Percentiles rank a stretch among this genome's conserved stretches.
Evolutionary conservation across 2,113 vertebrate genomes (phyloP).

Genomic region (Lampris incognitus): DNA sequence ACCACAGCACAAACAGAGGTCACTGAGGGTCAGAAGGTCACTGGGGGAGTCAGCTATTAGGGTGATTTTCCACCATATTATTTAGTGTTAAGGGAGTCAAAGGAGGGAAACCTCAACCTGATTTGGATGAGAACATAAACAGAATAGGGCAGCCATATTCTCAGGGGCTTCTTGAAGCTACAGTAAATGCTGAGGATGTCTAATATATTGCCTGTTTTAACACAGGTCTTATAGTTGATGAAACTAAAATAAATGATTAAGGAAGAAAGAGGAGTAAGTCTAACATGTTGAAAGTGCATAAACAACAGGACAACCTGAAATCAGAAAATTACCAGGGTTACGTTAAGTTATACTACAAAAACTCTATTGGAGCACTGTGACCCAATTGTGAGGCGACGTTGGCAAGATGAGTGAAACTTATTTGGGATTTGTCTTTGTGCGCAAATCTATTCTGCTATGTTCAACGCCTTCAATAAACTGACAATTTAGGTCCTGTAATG

Average conservation of each 20-base stretch:
- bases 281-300: not conserved
- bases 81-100: not conserved
- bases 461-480: constrained; percentile 33
- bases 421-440: constrained; percentile 46
- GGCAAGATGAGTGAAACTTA: constrained; percentile 29
- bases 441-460: constrained; percentile 22
- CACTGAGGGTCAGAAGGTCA: constrained; percentile 10
- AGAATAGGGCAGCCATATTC: too few species aligned
- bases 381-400: constrained; percentile 22
- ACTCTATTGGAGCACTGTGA: constrained; percentile 5
- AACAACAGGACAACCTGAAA: not conserved
- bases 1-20: constrained; percentile 21
- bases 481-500: constrained; percentile 59
- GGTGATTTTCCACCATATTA: not conserved
- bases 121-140: too few species aligned
- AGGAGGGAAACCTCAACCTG: too few species aligned
- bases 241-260: too few species aligned
- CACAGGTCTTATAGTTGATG: too few species aligned
- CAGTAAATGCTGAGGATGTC: too few species aligned
- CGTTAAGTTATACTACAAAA: constrained; percentile 3
- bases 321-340: not conserved
- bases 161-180: too few species aligned
- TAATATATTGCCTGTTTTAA: too few species aligned
- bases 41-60: not conserved
- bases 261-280: too few species aligned